Conservation (phyloP, 2,797 vertebrate genomes). For the Psittacula echo region DNA sequence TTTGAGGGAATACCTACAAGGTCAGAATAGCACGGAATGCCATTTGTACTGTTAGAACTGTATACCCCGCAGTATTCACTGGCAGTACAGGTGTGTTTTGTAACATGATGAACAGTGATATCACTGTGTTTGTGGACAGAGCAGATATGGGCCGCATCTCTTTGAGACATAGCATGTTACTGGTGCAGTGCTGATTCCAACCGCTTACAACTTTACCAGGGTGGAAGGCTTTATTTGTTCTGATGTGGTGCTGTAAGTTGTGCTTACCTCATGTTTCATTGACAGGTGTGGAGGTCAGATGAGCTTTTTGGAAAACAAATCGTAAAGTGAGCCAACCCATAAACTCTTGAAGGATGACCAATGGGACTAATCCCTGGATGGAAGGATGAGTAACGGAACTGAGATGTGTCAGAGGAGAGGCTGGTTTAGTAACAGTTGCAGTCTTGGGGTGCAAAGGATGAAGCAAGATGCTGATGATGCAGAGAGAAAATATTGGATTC, state of each 20-base stretch:
- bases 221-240: not conserved
- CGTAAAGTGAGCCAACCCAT: accelerated
- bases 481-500: not conserved
- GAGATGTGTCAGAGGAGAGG: not conserved
- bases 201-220: not conserved
- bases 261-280: not conserved
- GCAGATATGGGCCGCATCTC: not conserved
- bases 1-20: not conserved
- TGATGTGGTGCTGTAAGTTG: not conserved
- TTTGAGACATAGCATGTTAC: not conserved
- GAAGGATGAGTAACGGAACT: not conserved
- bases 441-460: not conserved
- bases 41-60: not conserved
- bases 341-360: not conserved
- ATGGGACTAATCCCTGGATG: not conserved
- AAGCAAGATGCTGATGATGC: not conserved
- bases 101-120: not conserved
- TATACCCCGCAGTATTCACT: not conserved
- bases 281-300: not conserved
- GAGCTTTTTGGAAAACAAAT: not conserved
- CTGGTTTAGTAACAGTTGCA: not conserved
- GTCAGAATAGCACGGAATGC: not conserved
- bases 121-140: not conserved
- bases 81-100: not conserved
- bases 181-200: not conserved